Evolutionary conservation across 1,140 invertebrate genomes (phyloP), one percentile per base, ranked within the genome.

Genomic region (Helicoverpa armigera): DNA sequence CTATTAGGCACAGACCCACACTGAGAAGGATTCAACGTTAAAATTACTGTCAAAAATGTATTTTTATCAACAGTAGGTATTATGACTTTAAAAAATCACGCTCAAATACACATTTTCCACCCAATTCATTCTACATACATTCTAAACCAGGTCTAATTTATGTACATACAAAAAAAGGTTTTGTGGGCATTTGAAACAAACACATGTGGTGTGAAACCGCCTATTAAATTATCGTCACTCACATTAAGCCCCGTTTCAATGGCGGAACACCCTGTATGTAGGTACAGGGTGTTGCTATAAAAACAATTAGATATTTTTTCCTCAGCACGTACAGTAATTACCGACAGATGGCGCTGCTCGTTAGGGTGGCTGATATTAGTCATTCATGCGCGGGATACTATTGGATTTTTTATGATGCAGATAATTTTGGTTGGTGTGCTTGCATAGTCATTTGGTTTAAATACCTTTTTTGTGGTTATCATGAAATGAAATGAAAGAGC

Each of bases 291-390:
- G 83, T 81, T 86, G 76, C 72, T 80, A 85, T 87, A 89, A 88
- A 91, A 92, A 92, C 89, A 92, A 90, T 90, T 90, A 91, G 84
- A 80, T 72, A 70, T 83, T 88, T 93, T 93, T 90, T 60, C 88
- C 87, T 81, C 77, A 85, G 82, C 86, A 84, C 84, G 83, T 87
- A 89, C 82, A 74, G 70, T 91, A 91, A 93, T 92, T 93, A 91
- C 87, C 50, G 69, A 69, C 90, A 91, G 91, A 92, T 92, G 92
- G 88, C 90, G 87, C 72, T 51, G 73, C 82, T 87, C 89, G 87
- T 91, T 90, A 91, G 86, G 75, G 31, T 31, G 77, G 77, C 29
- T 72, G 60, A 77, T 67, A 81, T 83, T 75, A 84, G 23, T 79
- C 77, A 81, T 76, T 76, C 73, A 81, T 74, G 60, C 48, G 69